These are phyloP conservation scores for Calidris pugnax DNA, from an alignment of 2,113 vertebrate species.

Conservation along the genomic window DNA sequence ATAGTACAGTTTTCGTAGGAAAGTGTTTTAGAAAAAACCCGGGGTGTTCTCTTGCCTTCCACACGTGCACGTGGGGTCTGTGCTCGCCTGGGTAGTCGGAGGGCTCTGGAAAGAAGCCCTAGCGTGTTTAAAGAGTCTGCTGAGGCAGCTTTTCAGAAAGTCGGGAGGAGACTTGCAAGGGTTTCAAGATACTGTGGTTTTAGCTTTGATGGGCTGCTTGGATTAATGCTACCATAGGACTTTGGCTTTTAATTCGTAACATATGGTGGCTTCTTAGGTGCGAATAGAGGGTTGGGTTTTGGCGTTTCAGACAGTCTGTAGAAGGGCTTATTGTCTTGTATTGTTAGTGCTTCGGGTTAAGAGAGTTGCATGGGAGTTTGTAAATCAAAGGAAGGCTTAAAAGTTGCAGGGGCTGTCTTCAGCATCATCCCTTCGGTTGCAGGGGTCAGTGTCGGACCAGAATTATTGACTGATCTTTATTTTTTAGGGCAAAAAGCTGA, in stretches of 20 bases:
- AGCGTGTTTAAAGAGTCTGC: background rate
- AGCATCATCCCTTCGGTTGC: background rate
- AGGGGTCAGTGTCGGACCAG: background rate
- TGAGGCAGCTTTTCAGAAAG: background rate
- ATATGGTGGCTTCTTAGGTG: background rate
- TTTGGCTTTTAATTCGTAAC: background rate
- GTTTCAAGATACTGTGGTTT: background rate
- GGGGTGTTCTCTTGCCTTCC: background rate
- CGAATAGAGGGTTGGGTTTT: background rate
- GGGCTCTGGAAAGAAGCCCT: background rate
- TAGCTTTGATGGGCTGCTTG: background rate
- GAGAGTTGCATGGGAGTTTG: background rate
- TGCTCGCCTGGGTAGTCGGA: background rate
- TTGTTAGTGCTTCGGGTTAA: background rate
- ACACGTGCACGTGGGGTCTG: background rate
- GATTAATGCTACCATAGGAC: background rate
- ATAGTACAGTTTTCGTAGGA: background rate
- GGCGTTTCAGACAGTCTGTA: background rate
- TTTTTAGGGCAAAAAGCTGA: background rate
- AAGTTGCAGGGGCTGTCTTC: background rate
- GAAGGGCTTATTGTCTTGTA: background rate
- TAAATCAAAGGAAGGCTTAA: background rate
- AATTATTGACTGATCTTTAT: background rate
- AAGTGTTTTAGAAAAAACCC: rapidly evolving
- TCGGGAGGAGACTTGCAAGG: background rate